Evolutionary conservation across 2,888 invertebrate species (phyloP).

Genomic region (Dasypogon diadema): DNA sequence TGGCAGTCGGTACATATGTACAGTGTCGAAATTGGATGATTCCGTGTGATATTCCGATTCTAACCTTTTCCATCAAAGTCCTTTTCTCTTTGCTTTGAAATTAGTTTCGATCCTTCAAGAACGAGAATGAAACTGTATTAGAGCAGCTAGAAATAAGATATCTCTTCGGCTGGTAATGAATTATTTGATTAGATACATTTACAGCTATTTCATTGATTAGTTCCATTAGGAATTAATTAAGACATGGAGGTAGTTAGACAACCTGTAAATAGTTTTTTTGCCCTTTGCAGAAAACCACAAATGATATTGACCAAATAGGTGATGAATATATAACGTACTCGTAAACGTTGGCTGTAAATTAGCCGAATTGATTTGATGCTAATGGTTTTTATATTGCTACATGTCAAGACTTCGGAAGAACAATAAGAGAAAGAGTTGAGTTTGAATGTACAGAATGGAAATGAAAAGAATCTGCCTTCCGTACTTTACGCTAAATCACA

Average conservation of each 20-base stretch:
- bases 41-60: too few species aligned
- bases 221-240: conserved; percentile 49
- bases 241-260: background rate
- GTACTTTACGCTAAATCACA: too few species aligned
- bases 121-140: background rate
- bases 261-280: background rate
- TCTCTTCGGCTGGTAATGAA: conserved; percentile 50
- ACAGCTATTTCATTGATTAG: conserved; percentile 51
- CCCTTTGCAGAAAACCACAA: background rate
- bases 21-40: too few species aligned
- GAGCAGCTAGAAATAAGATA: background rate
- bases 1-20: too few species aligned
- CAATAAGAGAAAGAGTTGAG: too few species aligned
- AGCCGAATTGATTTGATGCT: background rate
- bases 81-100: background rate
- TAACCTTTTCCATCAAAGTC: background rate
- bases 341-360: conserved; percentile 12
- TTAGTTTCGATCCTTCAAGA: background rate
- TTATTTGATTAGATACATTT: conserved; percentile 53
- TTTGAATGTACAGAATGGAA: too few species aligned
- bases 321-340: conserved; percentile 10
- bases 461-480: too few species aligned
- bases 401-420: too few species aligned
- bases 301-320: conserved; percentile 1
- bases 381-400: too few species aligned